These are phyloP conservation scores for Chloebia gouldiae DNA, from an alignment of 2,113 vertebrate genomes.

Conservation along the genomic window DNA sequence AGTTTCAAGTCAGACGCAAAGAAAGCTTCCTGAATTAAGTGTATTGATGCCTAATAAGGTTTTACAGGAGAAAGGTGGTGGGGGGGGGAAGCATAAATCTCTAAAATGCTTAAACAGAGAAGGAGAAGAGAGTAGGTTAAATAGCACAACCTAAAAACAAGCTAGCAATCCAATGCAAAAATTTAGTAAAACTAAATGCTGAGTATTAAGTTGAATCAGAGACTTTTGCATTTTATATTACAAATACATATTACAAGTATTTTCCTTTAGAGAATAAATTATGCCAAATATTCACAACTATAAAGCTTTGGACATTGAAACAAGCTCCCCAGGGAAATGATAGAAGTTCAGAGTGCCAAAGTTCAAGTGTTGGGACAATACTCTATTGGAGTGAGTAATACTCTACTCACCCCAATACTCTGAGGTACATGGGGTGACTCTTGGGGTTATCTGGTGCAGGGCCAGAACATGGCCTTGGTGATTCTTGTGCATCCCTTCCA, in stretches of 20 bases:
- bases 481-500: neutral
- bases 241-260: neutral
- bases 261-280: neutral
- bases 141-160: neutral
- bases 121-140: neutral
- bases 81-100: neutral
- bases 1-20: neutral
- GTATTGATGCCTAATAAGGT: accelerated
- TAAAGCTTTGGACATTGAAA: neutral
- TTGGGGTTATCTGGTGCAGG: neutral
- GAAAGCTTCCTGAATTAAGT: neutral
- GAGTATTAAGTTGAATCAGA: neutral
- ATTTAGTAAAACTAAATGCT: neutral
- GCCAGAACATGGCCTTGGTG: neutral
- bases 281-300: neutral
- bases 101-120: neutral
- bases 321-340: neutral
- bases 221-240: neutral
- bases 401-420: too few relatives aligned
- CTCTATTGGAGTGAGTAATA: too few relatives aligned
- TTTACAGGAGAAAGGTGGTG: neutral
- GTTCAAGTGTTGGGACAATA: neutral
- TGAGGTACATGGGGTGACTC: neutral
- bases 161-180: neutral
- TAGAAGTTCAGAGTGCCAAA: neutral